Evolutionary conservation across 2,888 invertebrate species (phyloP), one percentile per base, ranked within the genome.

Genomic region (Parnassius smintheus): DNA sequence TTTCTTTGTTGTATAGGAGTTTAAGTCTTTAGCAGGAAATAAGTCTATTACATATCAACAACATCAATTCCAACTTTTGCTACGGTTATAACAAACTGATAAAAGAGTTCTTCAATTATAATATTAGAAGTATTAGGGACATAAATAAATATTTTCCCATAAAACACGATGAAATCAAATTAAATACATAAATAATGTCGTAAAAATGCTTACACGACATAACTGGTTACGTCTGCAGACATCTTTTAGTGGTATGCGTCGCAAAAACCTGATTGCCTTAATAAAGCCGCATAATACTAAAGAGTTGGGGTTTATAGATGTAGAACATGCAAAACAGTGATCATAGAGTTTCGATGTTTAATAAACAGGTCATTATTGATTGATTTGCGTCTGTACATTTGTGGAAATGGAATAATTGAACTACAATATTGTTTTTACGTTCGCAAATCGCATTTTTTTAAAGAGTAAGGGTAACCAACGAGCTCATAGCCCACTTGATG

Each of bases 291-390:
- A 66, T 66, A 68, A 68, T 69, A 68, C 61, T 55, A 53, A 48
- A 42, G 61, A 65, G 62, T 64, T 56, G 59, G 12, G 56, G 58
- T 65, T 70, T 70, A 70, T 68, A 56, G 62, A 45, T 13, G 59
- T 52, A 49, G 59, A 64, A 65, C 70, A 74, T 68, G 72, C 70
- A 61, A 74, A 65, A 56, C 56, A 67, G 68, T 66, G 68, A 72
- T 73, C 72, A 72, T 66, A 50, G 12, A 42, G 52, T 50, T 64
- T 59, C 60, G 45, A 56, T 59, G 58, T 62, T 55, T 56, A 62
- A 55, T 61, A 62, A 62, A 63, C 64, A 64, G 66, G 64, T 63
- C 63, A 66, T 67, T 57, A 65, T 58, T 60, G 35, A 65, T 65
- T 56, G 62, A 62, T 65, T 62, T 59, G 52, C 22, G 13, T n/a